Evolutionary conservation across 2,888 invertebrate genomes (phyloP), one percentile per base, ranked within the genome.

Genomic region (Aphidoletes aphidimyza): DNA sequence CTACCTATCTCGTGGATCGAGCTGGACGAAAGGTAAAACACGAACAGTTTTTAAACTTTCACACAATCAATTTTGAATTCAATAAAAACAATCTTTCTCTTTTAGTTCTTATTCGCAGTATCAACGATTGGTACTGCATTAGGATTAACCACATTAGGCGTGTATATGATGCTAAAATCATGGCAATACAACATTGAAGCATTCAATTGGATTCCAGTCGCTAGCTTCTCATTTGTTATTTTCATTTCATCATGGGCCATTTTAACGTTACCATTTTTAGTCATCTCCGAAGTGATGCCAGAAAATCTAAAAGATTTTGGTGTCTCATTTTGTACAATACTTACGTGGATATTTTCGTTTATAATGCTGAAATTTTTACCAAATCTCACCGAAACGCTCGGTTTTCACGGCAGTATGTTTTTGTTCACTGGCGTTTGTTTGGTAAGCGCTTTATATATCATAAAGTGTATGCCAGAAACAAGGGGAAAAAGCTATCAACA

Each of bases 11-110:
- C 34, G 89, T 90, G 36, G 90, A 90, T 85, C 86, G 88, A 2
- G 87, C 88, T 2, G 90, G 90, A 0, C 86, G 90, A 19, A 90
- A 89, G 86, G 85, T 89, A 84, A n/a, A n/a, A n/a, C n/a, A n/a
- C n/a, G n/a, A n/a, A n/a, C n/a, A n/a, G n/a, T n/a, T n/a, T n/a
- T n/a, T n/a, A n/a, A 90, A 2, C n/a, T n/a, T n/a, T n/a, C n/a
- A n/a, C n/a, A n/a, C n/a, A n/a, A n/a, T n/a, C n/a, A n/a, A n/a
- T n/a, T n/a, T n/a, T n/a, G n/a, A n/a, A n/a, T 1, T 39, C 85
- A 0, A 89, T 90, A 34, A 90, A 90, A 85, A n/a, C n/a, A n/a
- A n/a, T 47, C 19, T 47, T 6, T 47, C 6, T 11, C 6, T 17
- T 47, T 47, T 47, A 47, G 47, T 11, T 26, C 36, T 39, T 84